These are phyloP conservation scores for Oncopeltus fasciatus DNA, from an alignment of 1,140 invertebrate species.

Conservation along the genomic window DNA sequence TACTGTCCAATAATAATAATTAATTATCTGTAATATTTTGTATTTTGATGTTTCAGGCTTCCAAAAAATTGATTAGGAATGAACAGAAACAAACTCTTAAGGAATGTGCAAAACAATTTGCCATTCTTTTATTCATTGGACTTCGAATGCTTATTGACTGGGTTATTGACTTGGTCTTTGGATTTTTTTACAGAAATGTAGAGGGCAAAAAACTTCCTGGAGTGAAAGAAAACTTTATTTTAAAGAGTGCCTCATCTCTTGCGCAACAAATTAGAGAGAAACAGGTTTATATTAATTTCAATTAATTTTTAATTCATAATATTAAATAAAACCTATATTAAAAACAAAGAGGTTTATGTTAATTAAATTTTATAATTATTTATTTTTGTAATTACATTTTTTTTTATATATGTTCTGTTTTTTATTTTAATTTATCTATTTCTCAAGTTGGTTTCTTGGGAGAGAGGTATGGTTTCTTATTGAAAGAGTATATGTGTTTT, in stretches of 20 bases:
- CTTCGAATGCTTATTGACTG: slow-evolving; percentile 27
- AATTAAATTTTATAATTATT: neutral
- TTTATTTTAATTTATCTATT: neutral
- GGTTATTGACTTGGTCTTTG: slow-evolving; percentile 34
- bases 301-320: neutral
- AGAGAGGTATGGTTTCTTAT: no score
- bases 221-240: slow-evolving; percentile 39
- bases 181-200: slow-evolving; percentile 26
- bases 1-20: no score
- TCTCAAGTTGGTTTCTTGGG: neutral
- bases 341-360: no score
- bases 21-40: no score
- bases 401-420: neutral
- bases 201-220: slow-evolving; percentile 37
- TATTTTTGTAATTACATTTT: neutral
- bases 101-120: neutral
- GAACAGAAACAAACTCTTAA: neutral
- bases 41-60: no score
- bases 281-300: slow-evolving; percentile 28
- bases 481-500: no score
- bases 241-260: slow-evolving; percentile 46
- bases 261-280: slow-evolving; percentile 44
- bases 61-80: no score
- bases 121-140: neutral
- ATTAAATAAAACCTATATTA: neutral